Conservation (phyloP, 2,797 vertebrate genomes). For the Sebastes minor region DNA sequence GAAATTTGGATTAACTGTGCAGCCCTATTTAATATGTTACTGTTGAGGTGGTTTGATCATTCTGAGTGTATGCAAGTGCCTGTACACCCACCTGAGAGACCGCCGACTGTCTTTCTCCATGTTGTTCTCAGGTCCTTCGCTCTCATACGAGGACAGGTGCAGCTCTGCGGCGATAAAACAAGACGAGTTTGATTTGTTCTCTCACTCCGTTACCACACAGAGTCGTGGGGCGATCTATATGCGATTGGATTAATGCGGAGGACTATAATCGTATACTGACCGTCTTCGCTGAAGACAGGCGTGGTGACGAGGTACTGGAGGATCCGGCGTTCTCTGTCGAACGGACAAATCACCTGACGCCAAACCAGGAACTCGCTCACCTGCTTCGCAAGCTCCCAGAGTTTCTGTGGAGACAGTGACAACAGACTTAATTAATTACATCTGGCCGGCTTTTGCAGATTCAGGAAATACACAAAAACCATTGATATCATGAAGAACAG, state of each 20-base stretch:
- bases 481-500: background rate
- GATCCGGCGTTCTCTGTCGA: conserved; percentile 89
- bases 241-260: fast-evolving
- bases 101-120: conserved; percentile 96
- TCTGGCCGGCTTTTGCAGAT: background rate
- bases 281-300: conserved; percentile 91
- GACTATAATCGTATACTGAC: conserved; percentile 72
- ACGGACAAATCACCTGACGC: conserved; percentile 95
- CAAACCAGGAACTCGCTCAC: conserved; percentile 96
- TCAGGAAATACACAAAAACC: background rate
- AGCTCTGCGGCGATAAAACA: conserved; percentile 79
- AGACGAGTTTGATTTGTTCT: background rate
- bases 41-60: background rate
- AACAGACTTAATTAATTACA: background rate
- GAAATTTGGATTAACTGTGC: fast-evolving
- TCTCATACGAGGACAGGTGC: conserved; percentile 95
- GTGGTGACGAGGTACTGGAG: conserved; percentile 92
- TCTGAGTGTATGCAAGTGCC: background rate
- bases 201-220: fast-evolving
- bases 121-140: conserved; percentile 96
- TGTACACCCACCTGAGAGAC: conserved; percentile 87
- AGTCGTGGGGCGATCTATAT: background rate
- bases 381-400: conserved; percentile 94
- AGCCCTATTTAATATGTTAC: background rate
- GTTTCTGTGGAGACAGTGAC: conserved; percentile 83